phyloP scores from a whole-genome alignment of 2,113 vertebrate genomes.

The Rhinolophus sinicus region DNA sequence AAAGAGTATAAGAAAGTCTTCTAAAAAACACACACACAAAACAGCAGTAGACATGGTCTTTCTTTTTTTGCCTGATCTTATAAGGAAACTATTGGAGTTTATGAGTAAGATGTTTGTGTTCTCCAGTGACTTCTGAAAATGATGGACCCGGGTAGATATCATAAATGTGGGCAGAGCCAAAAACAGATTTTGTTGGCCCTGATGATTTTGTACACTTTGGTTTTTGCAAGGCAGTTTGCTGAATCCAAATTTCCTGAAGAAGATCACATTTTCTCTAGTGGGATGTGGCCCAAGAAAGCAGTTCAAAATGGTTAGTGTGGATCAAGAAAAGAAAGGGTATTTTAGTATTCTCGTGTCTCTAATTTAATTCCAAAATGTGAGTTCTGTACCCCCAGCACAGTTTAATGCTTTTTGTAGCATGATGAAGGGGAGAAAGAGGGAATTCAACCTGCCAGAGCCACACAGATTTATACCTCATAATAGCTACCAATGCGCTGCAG shows the following conservation, averaged over 20 bases:
- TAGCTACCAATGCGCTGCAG: constrained; percentile 80
- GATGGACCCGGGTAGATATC: neutral
- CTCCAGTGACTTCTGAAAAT: neutral
- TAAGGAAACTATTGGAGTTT: neutral
- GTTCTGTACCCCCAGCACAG: constrained; percentile 50
- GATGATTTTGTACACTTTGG: neutral
- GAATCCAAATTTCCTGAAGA: constrained; percentile 50
- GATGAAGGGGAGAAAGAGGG: constrained; percentile 60
- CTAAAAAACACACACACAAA: neutral
- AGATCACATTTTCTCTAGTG: constrained; percentile 52
- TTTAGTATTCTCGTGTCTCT: constrained; percentile 57
- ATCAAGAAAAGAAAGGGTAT: constrained; percentile 53
- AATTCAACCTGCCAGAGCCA: constrained; percentile 77
- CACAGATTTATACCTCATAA: constrained; percentile 84
- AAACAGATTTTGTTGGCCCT: neutral
- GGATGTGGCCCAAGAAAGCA: constrained; percentile 11
- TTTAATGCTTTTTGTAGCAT: constrained; percentile 64
- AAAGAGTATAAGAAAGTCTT: neutral
- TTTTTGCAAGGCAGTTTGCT: constrained; percentile 18
- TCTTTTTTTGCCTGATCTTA: neutral
- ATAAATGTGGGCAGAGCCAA: neutral
- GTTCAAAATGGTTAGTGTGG: constrained; percentile 56
- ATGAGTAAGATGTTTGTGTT: neutral
- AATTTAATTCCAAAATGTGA: constrained; percentile 75
- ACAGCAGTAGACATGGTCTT: neutral